Conservation (phyloP, 1,140 invertebrate species). For the Gyrodactylus salaris region DNA sequence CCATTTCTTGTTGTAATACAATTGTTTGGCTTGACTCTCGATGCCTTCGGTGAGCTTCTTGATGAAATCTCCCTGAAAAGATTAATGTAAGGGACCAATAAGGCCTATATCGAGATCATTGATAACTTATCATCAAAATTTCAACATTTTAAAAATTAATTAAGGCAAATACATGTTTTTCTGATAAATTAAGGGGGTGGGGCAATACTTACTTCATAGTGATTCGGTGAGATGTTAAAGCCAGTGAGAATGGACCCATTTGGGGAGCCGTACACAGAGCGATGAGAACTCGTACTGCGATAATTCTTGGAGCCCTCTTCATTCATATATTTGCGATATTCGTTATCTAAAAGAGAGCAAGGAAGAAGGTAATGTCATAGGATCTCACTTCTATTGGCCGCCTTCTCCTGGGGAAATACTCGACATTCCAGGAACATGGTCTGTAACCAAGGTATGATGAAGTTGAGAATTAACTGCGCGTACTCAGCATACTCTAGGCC, state of each 20-base stretch:
- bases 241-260: not conserved
- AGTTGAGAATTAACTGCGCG: not conserved
- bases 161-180: no score
- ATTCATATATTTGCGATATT: not conserved
- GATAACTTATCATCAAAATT: no score
- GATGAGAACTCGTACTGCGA: not conserved
- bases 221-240: not conserved
- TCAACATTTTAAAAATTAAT: no score
- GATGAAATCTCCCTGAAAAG: not conserved
- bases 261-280: not conserved
- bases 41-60: not conserved
- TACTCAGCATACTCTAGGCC: not conserved
- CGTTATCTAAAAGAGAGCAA: not conserved
- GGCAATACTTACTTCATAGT: no score
- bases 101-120: no score
- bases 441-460: not conserved
- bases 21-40: not conserved
- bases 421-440: not conserved
- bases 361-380: no score
- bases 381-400: not conserved
- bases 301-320: not conserved
- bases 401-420: not conserved
- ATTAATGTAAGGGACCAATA: no score
- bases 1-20: not conserved
- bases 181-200: no score